Base-by-base conservation (phyloP, 2,113 vertebrate species). In the Tenebrosternarchus preto region DNA sequence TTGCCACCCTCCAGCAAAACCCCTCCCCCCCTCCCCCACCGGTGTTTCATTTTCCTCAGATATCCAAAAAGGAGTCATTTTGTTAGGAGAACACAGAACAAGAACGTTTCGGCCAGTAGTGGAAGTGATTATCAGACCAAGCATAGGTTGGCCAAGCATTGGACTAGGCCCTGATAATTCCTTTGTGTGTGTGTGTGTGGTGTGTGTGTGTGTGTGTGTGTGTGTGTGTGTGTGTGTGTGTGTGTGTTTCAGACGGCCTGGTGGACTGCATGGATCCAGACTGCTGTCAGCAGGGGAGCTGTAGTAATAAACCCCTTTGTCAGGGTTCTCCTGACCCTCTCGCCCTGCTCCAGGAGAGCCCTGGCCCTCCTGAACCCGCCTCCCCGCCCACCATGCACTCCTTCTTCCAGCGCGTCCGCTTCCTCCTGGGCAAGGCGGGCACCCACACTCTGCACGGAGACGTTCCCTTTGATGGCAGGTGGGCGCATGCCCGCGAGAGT, bases 261-360 rank as follows among this genome's bases (percentile, higher is more conserved):
- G 94, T 93, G 17, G 97, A 98, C 92, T 98, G 97, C 3, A 93
- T 98, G 12, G 97, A 98, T 83, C 97, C 97, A 0, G 96, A 98
- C 81, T 98, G 97, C 50, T 98, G 97, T 81, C 95, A 97, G 85
- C 95, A 98, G 88, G 91, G 93, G 87, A 96, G 94, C 80, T 98
- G 97, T 68, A 95, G 93, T 2, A 89, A 92, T 0, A 97, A 95
- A 82, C 93, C 96, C 19, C 93, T 98, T 82, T 98, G 97, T 80
- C 96, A 97, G 81, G 96, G 96, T 46, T 97, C 97, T 0, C 95
- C 96, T 56, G 96, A 98, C 89, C 97, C 97, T 59, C 90, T 98
- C 72, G 95, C 96, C 85, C 94, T 98, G 73, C 91, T 98, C 83
- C 96, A 96, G 88, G 94, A 76, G 33, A 63, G 74, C 59, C 74